A percentile compares a stretch with the other conserved stretches of the same genome.
These are phyloP conservation scores for Orthonevra nobilis DNA, from an alignment of 2,888 invertebrate genomes.

Conservation along the genomic window DNA sequence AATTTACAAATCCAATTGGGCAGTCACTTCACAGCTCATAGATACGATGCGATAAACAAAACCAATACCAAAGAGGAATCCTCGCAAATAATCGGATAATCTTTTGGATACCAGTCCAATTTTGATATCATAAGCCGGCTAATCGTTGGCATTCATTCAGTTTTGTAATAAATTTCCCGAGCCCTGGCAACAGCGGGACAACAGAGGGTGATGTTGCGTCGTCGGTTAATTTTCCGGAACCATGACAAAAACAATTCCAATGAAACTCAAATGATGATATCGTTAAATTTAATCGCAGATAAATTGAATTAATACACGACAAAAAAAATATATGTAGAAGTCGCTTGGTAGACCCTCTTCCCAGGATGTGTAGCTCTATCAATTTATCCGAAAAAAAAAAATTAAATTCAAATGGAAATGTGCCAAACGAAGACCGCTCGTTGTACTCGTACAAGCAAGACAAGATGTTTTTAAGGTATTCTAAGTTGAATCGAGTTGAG, in stretches of 20 bases:
- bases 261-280: conserved; percentile 20
- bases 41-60: no score
- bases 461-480: conserved; percentile 40
- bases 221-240: conserved; percentile 33
- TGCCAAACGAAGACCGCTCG: conserved; percentile 48
- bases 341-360: conserved; percentile 6
- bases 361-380: not conserved
- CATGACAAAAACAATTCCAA: conserved; percentile 17
- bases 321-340: conserved; percentile 26
- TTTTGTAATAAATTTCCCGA: conserved; percentile 10
- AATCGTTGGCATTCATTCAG: conserved; percentile 24
- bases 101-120: no score
- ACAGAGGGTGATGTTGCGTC: not conserved
- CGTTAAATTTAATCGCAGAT: conserved; percentile 52
- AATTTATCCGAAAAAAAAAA: conserved; percentile 13
- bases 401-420: conserved; percentile 45
- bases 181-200: conserved; percentile 15
- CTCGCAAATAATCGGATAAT: not conserved
- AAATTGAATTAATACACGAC: conserved; percentile 49
- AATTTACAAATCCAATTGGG: no score
- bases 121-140: not conserved
- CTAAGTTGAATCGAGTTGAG: conserved; percentile 37
- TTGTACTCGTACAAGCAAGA: no score
- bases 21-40: no score
- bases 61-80: no score